phyloP scores from a whole-genome alignment of 2,797 vertebrate species.

The Okamejei kenojei region DNA sequence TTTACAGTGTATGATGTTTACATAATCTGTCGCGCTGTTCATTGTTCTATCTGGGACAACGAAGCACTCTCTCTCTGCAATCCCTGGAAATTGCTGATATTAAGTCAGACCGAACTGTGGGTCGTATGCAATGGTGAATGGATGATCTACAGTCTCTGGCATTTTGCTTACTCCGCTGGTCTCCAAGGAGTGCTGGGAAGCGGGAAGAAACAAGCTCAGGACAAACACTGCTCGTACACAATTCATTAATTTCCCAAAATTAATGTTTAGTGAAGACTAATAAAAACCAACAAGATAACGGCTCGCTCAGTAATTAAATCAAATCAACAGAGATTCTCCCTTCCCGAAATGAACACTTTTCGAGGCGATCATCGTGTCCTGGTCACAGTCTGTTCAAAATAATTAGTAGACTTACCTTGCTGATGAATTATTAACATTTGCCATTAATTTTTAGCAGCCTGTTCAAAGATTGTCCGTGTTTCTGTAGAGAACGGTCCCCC shows the following conservation, averaged over 20 bases:
- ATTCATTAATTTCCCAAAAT: slow-evolving; percentile 18
- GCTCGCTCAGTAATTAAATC: slow-evolving; percentile 9
- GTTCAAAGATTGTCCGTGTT: neutral
- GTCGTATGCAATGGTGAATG: neutral
- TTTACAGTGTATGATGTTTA: too few species aligned
- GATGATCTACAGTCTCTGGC: neutral
- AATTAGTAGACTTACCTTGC: slow-evolving; percentile 9
- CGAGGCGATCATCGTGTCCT: neutral
- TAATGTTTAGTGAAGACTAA: slow-evolving; percentile 16
- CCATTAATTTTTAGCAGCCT: neutral
- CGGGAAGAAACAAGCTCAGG: neutral
- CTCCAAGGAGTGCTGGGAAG: neutral
- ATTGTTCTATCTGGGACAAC: too few species aligned
- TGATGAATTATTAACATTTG: slow-evolving; percentile 17
- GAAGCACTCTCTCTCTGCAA: too few species aligned
- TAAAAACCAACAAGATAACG: slow-evolving; percentile 21
- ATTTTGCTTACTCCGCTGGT: neutral
- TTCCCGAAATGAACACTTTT: neutral
- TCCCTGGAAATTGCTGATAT: neutral
- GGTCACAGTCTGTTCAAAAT: neutral
- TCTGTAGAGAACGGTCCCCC: neutral
- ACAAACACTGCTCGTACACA: neutral
- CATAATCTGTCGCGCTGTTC: too few species aligned
- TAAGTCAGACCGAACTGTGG: neutral
- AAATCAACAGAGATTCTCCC: neutral